Base-by-base conservation (phyloP, 2,113 vertebrate species). In the Anas platyrhynchos region DNA sequence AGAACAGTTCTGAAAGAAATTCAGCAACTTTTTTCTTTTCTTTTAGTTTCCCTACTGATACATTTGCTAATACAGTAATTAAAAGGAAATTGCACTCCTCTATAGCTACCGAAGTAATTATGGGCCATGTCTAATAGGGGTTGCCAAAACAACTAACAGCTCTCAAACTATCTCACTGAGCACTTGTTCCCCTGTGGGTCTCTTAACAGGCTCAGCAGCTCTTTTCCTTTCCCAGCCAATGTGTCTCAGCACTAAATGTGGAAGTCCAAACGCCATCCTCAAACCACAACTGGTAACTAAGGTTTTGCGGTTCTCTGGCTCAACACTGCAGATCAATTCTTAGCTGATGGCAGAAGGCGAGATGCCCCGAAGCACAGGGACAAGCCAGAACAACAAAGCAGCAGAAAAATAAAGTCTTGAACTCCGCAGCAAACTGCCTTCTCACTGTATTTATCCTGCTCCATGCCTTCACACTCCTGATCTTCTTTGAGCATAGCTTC, bases 51-150 rank as follows among this genome's bases (percentile, higher is more conserved):
- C 72, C 67, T 55, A 65, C 85, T 83, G 93, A 86, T 74, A 34
- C 83, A 62, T 78, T 93, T 94, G 83, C 38, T 88, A 86, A 92
- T 78, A 95, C 32, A 88, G 54, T 91, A 96, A 93, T 93, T 92
- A 96, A 96, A 96, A 91, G 79, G 52, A 96, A 97, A 94, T 90
- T 96, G 83, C 66, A 86, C 56, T 94, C 34, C 43, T 96, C 68
- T 68, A 68, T 68, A 90, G 73, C 65, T 91, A 59, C 69, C 68
- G 48, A 89, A 94, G 61, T 94, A 94, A 96, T 96, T 93, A 94
- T n/a, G 68, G 86, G 48, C 76, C 62, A 54, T 29, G 69, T 48
- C 79, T 95, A 88, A 88, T 75, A 96, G 67, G 0, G 0, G 52
- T 72, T 96, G 90, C 85, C 89, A 95, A 95, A 96, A 95, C 48